Percentiles rank a stretch among this genome's conserved stretches.
Conservation (phyloP, 2,797 vertebrate genomes). For the Tragopan temminckii region DNA sequence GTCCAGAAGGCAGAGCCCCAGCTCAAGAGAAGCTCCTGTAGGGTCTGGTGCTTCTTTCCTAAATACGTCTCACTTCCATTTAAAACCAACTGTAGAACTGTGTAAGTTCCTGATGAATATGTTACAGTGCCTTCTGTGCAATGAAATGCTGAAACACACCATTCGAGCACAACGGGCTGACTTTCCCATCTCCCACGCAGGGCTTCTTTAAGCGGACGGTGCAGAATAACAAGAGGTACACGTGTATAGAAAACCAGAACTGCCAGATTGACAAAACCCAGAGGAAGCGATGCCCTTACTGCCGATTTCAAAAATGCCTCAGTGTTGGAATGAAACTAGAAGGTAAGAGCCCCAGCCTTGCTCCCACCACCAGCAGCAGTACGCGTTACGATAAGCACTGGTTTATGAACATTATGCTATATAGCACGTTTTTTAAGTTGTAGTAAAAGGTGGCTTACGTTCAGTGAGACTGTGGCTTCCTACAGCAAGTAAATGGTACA, state of each 20-base stretch:
- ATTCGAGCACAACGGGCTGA: constrained; percentile 13
- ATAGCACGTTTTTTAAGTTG: not conserved
- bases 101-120: not conserved
- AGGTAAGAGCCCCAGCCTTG: constrained; percentile 85
- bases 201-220: constrained; percentile 99
- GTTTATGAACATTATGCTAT: not conserved
- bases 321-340: constrained; percentile 99
- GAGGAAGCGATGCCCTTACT: constrained; percentile 98
- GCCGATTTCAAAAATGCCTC: constrained; percentile 98
- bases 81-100: constrained; percentile 41
- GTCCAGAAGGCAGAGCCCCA: constrained; percentile 13
- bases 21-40: not conserved
- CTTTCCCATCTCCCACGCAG: constrained; percentile 84
- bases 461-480: not conserved
- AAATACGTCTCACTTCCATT: constrained; percentile 33
- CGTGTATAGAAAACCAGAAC: constrained; percentile 99
- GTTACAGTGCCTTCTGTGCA: constrained; percentile 47
- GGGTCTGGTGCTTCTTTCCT: constrained; percentile 2
- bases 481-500: not conserved
- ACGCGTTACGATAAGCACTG: not conserved
- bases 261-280: constrained; percentile 99
- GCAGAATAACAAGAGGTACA: constrained; percentile 99
- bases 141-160: constrained; percentile 5
- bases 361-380: not conserved
- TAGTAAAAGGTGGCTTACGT: not conserved